Percentiles rank a stretch among this genome's conserved stretches.
Evolutionary conservation across 2,113 vertebrate species (phyloP).

Genomic region (Oryzias woworae): DNA sequence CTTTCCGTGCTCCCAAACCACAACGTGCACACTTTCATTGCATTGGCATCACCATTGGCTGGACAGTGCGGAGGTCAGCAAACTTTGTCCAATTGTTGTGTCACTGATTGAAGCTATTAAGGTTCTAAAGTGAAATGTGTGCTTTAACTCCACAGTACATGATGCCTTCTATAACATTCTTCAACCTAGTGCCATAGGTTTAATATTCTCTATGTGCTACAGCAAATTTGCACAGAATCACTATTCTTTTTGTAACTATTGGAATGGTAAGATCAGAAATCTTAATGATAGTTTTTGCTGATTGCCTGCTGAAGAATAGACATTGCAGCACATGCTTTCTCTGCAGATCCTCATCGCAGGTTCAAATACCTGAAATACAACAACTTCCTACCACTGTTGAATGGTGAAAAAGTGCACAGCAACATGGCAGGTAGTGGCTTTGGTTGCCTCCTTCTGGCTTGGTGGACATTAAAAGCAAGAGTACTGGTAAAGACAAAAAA

Average conservation of each 20-base stretch:
- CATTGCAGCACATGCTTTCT: neutral
- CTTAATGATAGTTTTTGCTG: no score
- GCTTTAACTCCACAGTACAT: conserved; percentile 58
- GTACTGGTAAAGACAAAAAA: neutral
- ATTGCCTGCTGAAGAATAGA: neutral
- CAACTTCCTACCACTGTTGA: conserved; percentile 79
- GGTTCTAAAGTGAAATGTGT: neutral
- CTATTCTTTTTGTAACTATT: conserved; percentile 86
- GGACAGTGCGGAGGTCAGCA: conserved; percentile 88
- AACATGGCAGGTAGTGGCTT: conserved; percentile 68
- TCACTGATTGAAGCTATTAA: neutral
- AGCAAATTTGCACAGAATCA: conserved; percentile 48
- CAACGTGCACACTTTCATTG: conserved; percentile 85
- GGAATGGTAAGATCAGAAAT: conserved; percentile 81
- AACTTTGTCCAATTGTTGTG: neutral
- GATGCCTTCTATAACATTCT: conserved; percentile 72
- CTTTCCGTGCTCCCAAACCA: conserved; percentile 80
- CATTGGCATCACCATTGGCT: conserved; percentile 84
- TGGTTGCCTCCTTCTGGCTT: neutral
- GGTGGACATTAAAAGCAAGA: no score
- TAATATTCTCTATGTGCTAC: conserved; percentile 81
- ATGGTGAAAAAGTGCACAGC: conserved; percentile 76
- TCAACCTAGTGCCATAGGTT: conserved; percentile 68
- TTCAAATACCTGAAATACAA: conserved; percentile 76
- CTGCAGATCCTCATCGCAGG: conserved; percentile 85